A percentile compares a stretch with the other conserved stretches of the same genome.
These are phyloP conservation scores for Gobio gobio DNA, from an alignment of 2,113 vertebrate genomes.

Conservation along the genomic window DNA sequence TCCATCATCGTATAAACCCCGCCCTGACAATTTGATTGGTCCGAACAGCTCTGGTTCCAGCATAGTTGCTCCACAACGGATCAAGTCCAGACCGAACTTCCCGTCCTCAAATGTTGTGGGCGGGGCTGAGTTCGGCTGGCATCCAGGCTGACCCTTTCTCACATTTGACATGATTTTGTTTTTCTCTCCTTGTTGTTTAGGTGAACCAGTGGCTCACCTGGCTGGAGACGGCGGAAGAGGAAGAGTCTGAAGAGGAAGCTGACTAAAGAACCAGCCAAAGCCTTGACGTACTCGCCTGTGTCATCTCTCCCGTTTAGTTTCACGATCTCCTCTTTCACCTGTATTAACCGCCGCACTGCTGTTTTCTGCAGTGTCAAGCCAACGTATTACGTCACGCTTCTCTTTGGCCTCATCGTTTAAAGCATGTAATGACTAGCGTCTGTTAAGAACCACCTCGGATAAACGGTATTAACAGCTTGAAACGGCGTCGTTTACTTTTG, in stretches of 20 bases:
- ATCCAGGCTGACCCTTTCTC: too few relatives aligned
- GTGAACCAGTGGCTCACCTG: slow-evolving; percentile 90
- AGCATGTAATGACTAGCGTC: slow-evolving; percentile 53
- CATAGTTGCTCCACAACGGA: too few relatives aligned
- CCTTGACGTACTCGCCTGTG: slow-evolving; percentile 78
- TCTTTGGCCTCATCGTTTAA: slow-evolving; percentile 62
- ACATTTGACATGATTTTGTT: not conserved
- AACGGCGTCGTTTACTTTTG: slow-evolving; percentile 21
- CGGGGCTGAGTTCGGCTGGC: too few relatives aligned
- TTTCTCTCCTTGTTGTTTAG: slow-evolving; percentile 62
- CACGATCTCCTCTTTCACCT: slow-evolving; percentile 47
- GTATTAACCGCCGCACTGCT: slow-evolving; percentile 85
- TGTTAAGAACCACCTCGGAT: slow-evolving; percentile 55
- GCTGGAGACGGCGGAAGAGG: slow-evolving; percentile 89
- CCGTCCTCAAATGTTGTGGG: too few relatives aligned
- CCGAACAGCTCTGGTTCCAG: too few relatives aligned
- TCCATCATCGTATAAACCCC: too few relatives aligned
- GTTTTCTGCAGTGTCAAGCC: slow-evolving; percentile 84
- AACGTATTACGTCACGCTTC: slow-evolving; percentile 67
- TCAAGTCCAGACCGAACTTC: too few relatives aligned
- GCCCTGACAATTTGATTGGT: too few relatives aligned
- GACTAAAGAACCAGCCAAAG: slow-evolving; percentile 94
- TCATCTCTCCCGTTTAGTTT: not conserved
- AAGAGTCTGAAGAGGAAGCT: slow-evolving; percentile 91
- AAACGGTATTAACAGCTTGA: slow-evolving; percentile 86